phyloP scores from a whole-genome alignment of 2,113 vertebrate genomes.

The Meles meles region DNA sequence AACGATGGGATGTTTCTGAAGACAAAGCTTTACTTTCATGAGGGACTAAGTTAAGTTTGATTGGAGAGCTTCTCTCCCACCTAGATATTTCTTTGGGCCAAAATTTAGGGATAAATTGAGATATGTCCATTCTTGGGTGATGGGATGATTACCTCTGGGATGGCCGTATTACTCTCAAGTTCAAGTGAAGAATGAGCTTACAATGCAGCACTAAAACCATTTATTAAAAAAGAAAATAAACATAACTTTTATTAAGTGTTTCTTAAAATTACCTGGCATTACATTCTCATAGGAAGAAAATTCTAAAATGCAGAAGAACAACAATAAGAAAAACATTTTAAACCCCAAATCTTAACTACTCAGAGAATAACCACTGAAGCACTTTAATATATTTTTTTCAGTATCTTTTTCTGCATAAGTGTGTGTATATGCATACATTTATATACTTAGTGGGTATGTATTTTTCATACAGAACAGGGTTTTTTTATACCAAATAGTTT shows the following conservation, averaged over 20 bases:
- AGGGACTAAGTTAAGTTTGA: not conserved
- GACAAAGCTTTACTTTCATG: not conserved
- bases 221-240: not conserved
- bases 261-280: not conserved
- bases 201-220: not conserved
- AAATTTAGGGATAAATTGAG: not conserved
- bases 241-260: not conserved
- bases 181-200: not conserved
- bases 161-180: not conserved
- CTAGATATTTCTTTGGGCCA: not conserved
- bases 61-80: not conserved
- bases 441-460: not conserved
- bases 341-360: not conserved
- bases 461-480: not conserved
- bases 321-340: not conserved
- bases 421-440: not conserved
- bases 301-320: conserved; percentile 13
- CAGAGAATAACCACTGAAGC: not conserved
- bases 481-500: not conserved
- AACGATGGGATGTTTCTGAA: not conserved
- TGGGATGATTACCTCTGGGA: not conserved
- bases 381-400: not conserved
- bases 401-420: not conserved
- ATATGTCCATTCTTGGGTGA: not conserved
- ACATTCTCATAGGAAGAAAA: conserved; percentile 4